Percentiles rank a stretch among this genome's conserved stretches.
These are phyloP conservation scores for Drosophila tsacasi DNA, from an alignment of 1,140 invertebrate genomes.

Conservation along the genomic window DNA sequence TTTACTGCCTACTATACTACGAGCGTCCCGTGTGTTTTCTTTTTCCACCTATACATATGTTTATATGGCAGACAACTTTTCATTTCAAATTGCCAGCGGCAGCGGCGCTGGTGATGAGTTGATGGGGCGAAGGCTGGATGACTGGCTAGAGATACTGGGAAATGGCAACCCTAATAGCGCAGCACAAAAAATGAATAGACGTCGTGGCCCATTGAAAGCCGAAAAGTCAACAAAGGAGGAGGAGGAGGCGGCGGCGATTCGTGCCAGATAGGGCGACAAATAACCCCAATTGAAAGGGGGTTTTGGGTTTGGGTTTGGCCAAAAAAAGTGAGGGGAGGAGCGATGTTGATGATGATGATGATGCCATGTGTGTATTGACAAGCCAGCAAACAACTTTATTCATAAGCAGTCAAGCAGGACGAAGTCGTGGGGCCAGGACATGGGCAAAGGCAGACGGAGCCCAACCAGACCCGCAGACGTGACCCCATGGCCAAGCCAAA, in stretches of 20 bases:
- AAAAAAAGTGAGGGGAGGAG: background rate
- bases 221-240: conserved; percentile 75
- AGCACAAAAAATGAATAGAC: conserved; percentile 80
- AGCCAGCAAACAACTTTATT: conserved; percentile 78
- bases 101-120: conserved; percentile 2
- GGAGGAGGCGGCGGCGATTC: conserved; percentile 22
- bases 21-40: conserved; percentile 45
- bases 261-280: conserved; percentile 79
- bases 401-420: conserved; percentile 73
- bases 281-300: conserved; percentile 79
- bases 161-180: conserved; percentile 55
- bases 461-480: conserved; percentile 49
- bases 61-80: conserved; percentile 76
- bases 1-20: conserved; percentile 70
- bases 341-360: conserved; percentile 31
- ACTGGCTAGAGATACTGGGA: conserved; percentile 1
- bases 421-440: conserved; percentile 29
- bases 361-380: conserved; percentile 73
- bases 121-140: background rate
- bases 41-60: conserved; percentile 54
- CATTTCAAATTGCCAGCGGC: conserved; percentile 74
- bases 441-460: conserved; percentile 12
- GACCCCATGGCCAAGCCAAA: conserved; percentile 60
- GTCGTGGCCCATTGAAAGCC: conserved; percentile 70
- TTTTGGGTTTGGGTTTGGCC: background rate